Percentiles rank a stretch among this genome's conserved stretches.
Evolutionary conservation across 1,140 invertebrate genomes (phyloP).

Genomic region (Macrostomum lignano): DNA sequence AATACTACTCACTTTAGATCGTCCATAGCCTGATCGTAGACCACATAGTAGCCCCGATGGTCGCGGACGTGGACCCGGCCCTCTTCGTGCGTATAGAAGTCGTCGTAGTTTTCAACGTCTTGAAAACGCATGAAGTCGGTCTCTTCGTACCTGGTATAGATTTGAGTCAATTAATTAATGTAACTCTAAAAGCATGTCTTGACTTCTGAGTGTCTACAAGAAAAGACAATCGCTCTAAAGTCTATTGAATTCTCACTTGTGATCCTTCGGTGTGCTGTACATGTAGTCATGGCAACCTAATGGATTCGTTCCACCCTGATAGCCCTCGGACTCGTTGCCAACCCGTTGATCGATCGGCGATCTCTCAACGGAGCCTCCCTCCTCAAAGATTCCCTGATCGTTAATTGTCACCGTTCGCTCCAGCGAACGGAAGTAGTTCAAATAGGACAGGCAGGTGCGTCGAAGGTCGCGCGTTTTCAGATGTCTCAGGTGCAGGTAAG

Average conservation of each 20-base stretch:
- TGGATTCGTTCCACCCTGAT: not conserved
- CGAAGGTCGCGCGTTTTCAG: slow-evolving; percentile 21
- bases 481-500: slow-evolving; percentile 21
- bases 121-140: slow-evolving; percentile 22
- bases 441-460: slow-evolving; percentile 17
- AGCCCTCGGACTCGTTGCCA: not conserved
- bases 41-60: slow-evolving; percentile 20
- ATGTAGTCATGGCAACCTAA: slow-evolving; percentile 22
- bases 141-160: slow-evolving; percentile 16
- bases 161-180: too few relatives aligned
- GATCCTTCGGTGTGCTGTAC: slow-evolving; percentile 24
- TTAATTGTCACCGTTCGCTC: slow-evolving; percentile 26
- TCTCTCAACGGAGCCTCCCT: slow-evolving; percentile 11
- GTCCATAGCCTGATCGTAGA: slow-evolving; percentile 20
- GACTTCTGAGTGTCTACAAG: too few relatives aligned
- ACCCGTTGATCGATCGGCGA: slow-evolving; percentile 9
- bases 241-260: slow-evolving; percentile 3
- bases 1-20: slow-evolving; percentile 17
- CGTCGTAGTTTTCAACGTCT: slow-evolving; percentile 27
- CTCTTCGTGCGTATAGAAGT: slow-evolving; percentile 23
- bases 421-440: slow-evolving; percentile 28
- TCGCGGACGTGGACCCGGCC: slow-evolving; percentile 23
- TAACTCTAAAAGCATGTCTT: too few relatives aligned
- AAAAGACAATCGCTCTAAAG: too few relatives aligned
- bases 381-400: slow-evolving; percentile 20